These are phyloP conservation scores for Drosophila lacicola DNA, from an alignment of 2,888 invertebrate species.

Conservation along the genomic window DNA sequence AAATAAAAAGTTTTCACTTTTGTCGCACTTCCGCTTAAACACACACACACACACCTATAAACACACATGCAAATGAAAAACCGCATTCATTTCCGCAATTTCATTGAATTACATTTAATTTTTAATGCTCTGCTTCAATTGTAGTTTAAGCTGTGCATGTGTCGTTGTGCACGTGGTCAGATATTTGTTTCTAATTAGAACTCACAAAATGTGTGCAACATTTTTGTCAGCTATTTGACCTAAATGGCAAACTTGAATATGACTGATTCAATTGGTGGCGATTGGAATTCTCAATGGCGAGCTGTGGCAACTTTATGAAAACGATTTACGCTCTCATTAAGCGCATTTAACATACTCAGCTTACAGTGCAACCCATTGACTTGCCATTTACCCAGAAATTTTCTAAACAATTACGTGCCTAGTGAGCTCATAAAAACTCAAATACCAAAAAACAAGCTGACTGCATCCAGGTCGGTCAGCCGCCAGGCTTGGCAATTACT, in stretches of 20 bases:
- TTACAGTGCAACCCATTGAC: background rate
- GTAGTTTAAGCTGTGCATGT: background rate
- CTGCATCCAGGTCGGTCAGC: background rate
- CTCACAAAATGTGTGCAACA: constrained; percentile 18
- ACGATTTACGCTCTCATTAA: constrained; percentile 15
- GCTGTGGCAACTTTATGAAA: background rate
- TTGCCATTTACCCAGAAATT: constrained; percentile 39
- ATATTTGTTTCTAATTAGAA: constrained; percentile 41
- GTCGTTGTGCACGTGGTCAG: constrained; percentile 11
- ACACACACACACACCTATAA: constrained; percentile 16
- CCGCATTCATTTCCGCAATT: constrained; percentile 70
- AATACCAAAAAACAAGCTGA: constrained; percentile 44
- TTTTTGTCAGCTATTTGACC: constrained; percentile 24
- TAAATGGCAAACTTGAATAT: constrained; percentile 10
- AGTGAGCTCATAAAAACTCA: constrained; percentile 62
- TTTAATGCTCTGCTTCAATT: constrained; percentile 47
- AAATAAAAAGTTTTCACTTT: constrained; percentile 35
- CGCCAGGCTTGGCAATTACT: constrained; percentile 44
- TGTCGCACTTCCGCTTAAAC: constrained; percentile 33
- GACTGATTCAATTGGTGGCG: constrained; percentile 5
- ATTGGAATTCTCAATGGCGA: background rate
- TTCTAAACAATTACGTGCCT: constrained; percentile 64
- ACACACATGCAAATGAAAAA: constrained; percentile 22
- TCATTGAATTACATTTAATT: constrained; percentile 66
- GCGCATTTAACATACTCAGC: constrained; percentile 6